Base-by-base conservation (phyloP, 2,888 invertebrate species). In the Oxytorus armatus region DNA sequence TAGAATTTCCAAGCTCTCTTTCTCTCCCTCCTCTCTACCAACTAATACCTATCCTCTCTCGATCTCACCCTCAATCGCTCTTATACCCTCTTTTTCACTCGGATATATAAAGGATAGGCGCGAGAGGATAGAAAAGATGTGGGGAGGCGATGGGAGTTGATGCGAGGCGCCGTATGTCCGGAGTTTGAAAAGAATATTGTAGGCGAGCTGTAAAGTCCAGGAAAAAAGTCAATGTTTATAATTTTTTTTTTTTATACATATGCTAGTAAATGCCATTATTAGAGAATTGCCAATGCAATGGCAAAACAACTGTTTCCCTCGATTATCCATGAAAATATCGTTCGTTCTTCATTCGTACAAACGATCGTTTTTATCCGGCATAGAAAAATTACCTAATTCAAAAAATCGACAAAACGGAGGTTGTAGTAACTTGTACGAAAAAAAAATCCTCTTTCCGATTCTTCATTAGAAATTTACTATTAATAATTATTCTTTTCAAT, bases 11-110 rank as follows among this genome's bases (percentile, higher is more conserved):
- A 82, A 81, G 73, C 83, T 84, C 76, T 70, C 63, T 65, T 79
- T 84, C 82, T 75, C 72, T 73, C 76, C 68, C 76, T 77, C 80
- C 80, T 49, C 84, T 84, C 82, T 82, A 84, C 75, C 83, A 83
- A 84, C 87, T 82, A 84, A 85, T 84, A 77, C 77, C 84, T 84
- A 84, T 85, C 83, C 83, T 86, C 83, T 79, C 69, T 65, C 75
- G 55, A 75, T 69, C 70, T 49, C 59, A 44, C 36, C 69, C 69
- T 76, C 53, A 23, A 70, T 73, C 59, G 65, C 42, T 73, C 51
- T 55, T 39, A 59, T 59, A 36, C 70, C 76, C 72, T 73, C 68
- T 61, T 73, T 76, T 76, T 76, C 55, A 55, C 72, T 66, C 47
- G 70, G 33, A 44, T 33, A 59, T 66, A 69, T 55, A 55, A 16